Base-by-base conservation (phyloP, 2,797 vertebrate species). In the Myotis findleyi region DNA sequence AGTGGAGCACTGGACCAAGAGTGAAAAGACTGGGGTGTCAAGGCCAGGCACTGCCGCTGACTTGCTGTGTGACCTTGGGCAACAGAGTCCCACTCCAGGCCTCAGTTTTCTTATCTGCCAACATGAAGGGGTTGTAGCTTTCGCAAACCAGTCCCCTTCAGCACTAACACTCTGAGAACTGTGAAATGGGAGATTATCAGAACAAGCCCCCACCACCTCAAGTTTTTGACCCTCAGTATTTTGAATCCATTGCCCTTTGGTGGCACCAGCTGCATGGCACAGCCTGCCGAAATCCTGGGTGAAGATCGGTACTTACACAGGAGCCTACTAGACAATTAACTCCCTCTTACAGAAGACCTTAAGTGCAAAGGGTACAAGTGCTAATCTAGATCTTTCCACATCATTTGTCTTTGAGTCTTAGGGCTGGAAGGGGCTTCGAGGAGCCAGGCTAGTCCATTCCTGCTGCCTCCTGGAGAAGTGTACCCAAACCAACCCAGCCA, bases 401-500 rank as follows among this genome's bases (percentile, higher is more conserved):
- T 69, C 97, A 94, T 89, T 16, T 96, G 82, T 93, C 96, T 97
- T 87, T 96, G 95, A 95, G 75, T 96, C 91, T 96, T 92, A 97
- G 93, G 93, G 92, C 92, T 84, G 93, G 93, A 94, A 87, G 85
- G 85, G 96, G 93, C 96, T 64, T 95, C 85, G 90, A 96, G 95
- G 87, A 97, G 87, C 89, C 93, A 94, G 95, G 93, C 96, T 96
- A 96, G 95, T 96, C 94, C 95, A 41, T 95, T 96, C 89, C 96
- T 92, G 93, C 95, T 85, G 96, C 95, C 92, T 97, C 97, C 92
- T 89, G 93, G 85, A 95, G 94, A 71, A 80, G 87, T 76, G 71
- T 47, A 92, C 97, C 97, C 97, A 91, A 93, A 90, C 97, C 97
- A 95, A 94, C 97, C 97, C 97, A 89, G 96, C 97, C 97, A 94